phyloP scores from a whole-genome alignment of 1,140 invertebrate species.

The Venustaconcha ellipsiformis region DNA sequence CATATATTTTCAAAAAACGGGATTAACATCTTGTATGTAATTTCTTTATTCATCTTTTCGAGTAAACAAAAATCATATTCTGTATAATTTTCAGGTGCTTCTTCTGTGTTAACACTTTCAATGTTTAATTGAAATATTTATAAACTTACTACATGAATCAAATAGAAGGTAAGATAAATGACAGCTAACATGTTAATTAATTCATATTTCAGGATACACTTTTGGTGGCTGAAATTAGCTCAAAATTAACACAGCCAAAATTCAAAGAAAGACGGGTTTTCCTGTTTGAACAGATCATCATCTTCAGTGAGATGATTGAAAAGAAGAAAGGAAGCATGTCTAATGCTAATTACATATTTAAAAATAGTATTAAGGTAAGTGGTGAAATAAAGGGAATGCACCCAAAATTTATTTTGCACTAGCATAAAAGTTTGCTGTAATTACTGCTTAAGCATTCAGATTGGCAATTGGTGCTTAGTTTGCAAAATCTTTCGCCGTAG shows the following conservation, averaged over 20 bases:
- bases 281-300: constrained; percentile 98
- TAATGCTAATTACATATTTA: constrained; percentile 95
- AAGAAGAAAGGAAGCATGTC: constrained; percentile 88
- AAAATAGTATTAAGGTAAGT: constrained; percentile 94
- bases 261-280: constrained; percentile 95
- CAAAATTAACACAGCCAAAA: constrained; percentile 71
- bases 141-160: too few species aligned
- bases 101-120: too few species aligned
- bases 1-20: too few species aligned
- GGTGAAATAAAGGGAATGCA: background rate
- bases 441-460: background rate
- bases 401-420: background rate
- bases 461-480: background rate
- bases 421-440: background rate
- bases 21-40: too few species aligned
- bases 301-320: constrained; percentile 95
- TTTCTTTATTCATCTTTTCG: too few species aligned
- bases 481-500: too few species aligned
- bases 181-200: too few species aligned
- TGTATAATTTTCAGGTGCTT: too few species aligned
- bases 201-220: constrained; percentile 77
- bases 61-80: too few species aligned
- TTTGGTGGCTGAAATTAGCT: constrained; percentile 77
- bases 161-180: too few species aligned
- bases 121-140: too few species aligned